Base-by-base conservation (phyloP, 2,888 invertebrate species). In the Molorchus minor region DNA sequence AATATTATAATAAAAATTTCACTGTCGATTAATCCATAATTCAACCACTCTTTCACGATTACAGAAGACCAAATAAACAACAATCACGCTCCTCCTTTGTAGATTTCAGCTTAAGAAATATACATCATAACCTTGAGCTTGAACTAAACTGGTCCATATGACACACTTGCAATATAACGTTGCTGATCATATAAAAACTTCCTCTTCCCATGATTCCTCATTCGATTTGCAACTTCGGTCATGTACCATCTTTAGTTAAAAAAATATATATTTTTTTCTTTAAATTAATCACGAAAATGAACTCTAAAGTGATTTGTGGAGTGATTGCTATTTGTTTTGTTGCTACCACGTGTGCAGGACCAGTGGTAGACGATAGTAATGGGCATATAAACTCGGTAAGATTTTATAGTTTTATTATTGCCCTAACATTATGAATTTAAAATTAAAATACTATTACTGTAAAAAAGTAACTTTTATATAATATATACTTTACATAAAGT, bases 341-440 rank as follows among this genome's bases (percentile, higher is more conserved):
- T 35, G 74, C 73, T 49, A 52, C 73, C 40, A 71, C 70, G 17
- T 52, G 68, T 5, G 80, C 79, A 47, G 78, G 79, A 67, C 81
- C 81, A 8, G 78, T 77, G 12, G 75, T 79, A 43, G 80, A 80
- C 61, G 79, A 79, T 62, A 71, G 70, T 54, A 74, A 75, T 62
- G 75, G 76, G 45, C 77, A 78, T 62, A 71, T 77, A 43, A 81
- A 81, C 71, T 78, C 77, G 71, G 81, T 81, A 77, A 79, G 79
- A 58, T 38, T 13, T 38, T 19, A 33, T n/a, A 47, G 19, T 30
- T 47, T 30, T 12, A 30, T 5, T 45, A 21, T 2, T 13, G 16
- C n/a, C 43, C 7, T 25, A 25, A n/a, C n/a, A n/a, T n/a, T n/a
- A n/a, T n/a, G n/a, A n/a, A n/a, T n/a, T n/a, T n/a, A n/a, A n/a